phyloP scores from a whole-genome alignment of 2,888 invertebrate genomes.

The Stegophylla sp. region DNA sequence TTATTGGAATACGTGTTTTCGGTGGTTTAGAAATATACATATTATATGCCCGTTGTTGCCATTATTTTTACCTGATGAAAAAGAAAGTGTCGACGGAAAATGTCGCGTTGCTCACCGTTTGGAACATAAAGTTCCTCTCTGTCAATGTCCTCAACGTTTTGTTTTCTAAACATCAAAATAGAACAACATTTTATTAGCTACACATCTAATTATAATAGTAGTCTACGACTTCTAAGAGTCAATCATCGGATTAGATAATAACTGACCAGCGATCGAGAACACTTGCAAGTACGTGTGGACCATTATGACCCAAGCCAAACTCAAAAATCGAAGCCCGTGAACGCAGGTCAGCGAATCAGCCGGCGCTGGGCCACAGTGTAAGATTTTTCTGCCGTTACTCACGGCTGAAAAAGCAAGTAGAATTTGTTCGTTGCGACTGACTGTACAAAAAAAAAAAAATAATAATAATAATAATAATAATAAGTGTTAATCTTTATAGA shows the following conservation, averaged over 20 bases:
- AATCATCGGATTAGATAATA: too few species aligned
- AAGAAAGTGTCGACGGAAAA: slow-evolving; percentile 85
- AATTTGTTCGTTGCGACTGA: slow-evolving; percentile 66
- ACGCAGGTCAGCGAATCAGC: slow-evolving; percentile 65
- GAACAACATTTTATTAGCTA: not conserved
- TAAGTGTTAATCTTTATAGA: too few species aligned
- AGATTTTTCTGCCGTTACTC: slow-evolving; percentile 77
- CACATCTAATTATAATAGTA: too few species aligned
- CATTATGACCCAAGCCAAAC: slow-evolving; percentile 76
- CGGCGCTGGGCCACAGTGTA: slow-evolving; percentile 76
- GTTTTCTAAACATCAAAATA: slow-evolving; percentile 70
- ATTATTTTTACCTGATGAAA: slow-evolving; percentile 71
- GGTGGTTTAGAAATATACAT: too few species aligned
- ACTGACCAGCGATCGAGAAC: slow-evolving; percentile 74
- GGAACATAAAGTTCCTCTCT: slow-evolving; percentile 80
- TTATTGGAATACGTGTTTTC: not conserved
- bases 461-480: too few species aligned
- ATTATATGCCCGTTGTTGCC: not conserved
- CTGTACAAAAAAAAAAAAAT: slow-evolving; percentile 33
- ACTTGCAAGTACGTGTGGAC: slow-evolving; percentile 72
- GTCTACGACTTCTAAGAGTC: too few species aligned
- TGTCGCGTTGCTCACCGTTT: slow-evolving; percentile 79
- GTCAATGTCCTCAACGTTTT: slow-evolving; percentile 75
- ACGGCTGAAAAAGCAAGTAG: slow-evolving; percentile 80
- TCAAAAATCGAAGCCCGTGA: slow-evolving; percentile 67